phyloP scores from a whole-genome alignment of 2,113 vertebrate species.

The Eleginops maclovinus region DNA sequence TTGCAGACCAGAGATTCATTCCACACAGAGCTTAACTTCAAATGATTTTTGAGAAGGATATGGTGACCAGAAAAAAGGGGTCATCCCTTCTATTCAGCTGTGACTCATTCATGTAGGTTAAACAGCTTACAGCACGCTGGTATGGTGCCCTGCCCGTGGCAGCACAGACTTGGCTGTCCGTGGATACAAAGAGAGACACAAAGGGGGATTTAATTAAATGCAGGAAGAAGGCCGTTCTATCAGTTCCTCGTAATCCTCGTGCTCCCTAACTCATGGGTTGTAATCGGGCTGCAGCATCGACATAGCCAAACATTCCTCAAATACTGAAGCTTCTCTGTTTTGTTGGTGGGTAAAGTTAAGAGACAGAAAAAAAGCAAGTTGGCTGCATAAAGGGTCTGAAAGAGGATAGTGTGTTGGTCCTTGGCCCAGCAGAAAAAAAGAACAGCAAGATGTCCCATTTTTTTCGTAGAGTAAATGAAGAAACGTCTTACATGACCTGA shows the following conservation, averaged over 20 bases:
- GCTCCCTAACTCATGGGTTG: slow-evolving; percentile 52
- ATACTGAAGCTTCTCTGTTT: slow-evolving; percentile 46
- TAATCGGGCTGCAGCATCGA: slow-evolving; percentile 55
- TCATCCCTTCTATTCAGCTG: slow-evolving; percentile 46
- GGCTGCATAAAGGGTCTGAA: slow-evolving; percentile 4
- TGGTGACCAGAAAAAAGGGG: slow-evolving; percentile 30
- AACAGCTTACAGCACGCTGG: slow-evolving; percentile 45
- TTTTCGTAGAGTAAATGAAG: background rate
- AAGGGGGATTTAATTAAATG: slow-evolving; percentile 40
- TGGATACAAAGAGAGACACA: slow-evolving; percentile 48
- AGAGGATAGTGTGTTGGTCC: slow-evolving; percentile 29
- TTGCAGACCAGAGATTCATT: slow-evolving; percentile 48
- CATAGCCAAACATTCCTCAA: slow-evolving; percentile 55
- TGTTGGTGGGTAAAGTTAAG: slow-evolving; percentile 39
- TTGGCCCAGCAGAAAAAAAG: background rate
- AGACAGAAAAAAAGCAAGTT: slow-evolving; percentile 28
- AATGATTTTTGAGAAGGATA: slow-evolving; percentile 52
- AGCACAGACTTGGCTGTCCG: slow-evolving; percentile 37
- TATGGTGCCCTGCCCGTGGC: slow-evolving; percentile 45
- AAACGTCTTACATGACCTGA: background rate
- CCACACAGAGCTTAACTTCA: slow-evolving; percentile 38
- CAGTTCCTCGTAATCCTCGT: slow-evolving; percentile 61
- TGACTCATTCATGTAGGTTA: slow-evolving; percentile 56
- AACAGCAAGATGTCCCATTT: slow-evolving; percentile 15
- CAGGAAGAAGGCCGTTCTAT: slow-evolving; percentile 54